These are phyloP conservation scores for Lacerta agilis DNA, from an alignment of 2,797 vertebrate species.

Conservation along the genomic window DNA sequence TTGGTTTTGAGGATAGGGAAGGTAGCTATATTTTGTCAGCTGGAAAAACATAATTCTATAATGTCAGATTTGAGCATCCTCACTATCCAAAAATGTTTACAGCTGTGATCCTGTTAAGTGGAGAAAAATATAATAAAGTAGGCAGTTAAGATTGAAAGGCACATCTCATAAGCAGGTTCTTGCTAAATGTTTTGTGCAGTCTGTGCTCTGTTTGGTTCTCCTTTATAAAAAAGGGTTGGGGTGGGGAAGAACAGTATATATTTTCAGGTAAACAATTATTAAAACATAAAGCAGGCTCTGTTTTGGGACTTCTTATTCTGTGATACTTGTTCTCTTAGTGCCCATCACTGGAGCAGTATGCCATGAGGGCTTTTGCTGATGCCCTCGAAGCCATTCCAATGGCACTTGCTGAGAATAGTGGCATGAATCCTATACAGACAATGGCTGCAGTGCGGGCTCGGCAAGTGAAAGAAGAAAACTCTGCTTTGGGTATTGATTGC, in stretches of 20 bases:
- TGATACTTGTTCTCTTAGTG: conserved; percentile 79
- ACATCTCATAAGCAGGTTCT: not conserved
- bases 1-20: not conserved
- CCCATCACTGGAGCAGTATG: conserved; percentile 96
- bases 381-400: conserved; percentile 96
- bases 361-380: conserved; percentile 96
- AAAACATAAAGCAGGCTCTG: not conserved
- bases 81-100: not conserved
- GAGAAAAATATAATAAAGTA: not conserved
- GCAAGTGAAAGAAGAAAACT: conserved; percentile 92
- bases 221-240: not conserved
- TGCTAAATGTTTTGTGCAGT: not conserved
- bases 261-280: not conserved
- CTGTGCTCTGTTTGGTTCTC: not conserved
- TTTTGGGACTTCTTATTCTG: not conserved
- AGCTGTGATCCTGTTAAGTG: not conserved
- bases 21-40: not conserved
- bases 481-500: conserved; percentile 94
- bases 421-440: conserved; percentile 95
- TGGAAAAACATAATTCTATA: not conserved
- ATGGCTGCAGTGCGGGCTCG: conserved; percentile 94
- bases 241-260: not conserved
- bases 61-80: not conserved
- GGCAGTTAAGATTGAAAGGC: not conserved
- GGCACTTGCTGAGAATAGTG: conserved; percentile 95